Evolutionary conservation across 2,113 vertebrate species (phyloP).

Genomic region (Mirza zaza): DNA sequence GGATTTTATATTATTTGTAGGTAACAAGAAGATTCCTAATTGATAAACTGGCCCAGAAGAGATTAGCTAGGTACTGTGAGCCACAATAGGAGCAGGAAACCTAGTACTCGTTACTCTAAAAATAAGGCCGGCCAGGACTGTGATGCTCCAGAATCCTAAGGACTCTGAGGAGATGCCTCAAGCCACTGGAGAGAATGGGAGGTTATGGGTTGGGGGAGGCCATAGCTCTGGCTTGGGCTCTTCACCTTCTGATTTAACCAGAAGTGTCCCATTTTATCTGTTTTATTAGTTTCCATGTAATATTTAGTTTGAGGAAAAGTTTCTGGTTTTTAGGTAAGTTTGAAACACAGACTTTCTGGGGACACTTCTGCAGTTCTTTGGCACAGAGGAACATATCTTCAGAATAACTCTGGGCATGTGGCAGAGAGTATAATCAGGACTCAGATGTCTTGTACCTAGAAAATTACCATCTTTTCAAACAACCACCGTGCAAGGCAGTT

Average conservation of each 20-base stretch:
- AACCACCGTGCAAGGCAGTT: not conserved
- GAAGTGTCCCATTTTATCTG: not conserved
- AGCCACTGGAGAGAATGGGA: accelerated
- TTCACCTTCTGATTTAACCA: not conserved
- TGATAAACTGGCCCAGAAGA: not conserved
- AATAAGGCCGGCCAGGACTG: not conserved
- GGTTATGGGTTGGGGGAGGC: not conserved
- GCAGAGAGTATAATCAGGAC: not conserved
- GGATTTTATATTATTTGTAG: constrained; percentile 25
- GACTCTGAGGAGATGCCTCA: not conserved
- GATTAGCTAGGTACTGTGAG: not conserved
- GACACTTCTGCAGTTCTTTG: not conserved
- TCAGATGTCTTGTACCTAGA: not conserved
- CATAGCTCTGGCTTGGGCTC: not conserved
- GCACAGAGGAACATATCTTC: not conserved
- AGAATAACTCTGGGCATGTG: not conserved
- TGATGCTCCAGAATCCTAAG: not conserved
- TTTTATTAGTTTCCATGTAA: not conserved
- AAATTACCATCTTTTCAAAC: not conserved
- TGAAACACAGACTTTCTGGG: not conserved
- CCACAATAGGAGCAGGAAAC: not conserved
- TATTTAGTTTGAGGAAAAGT: not conserved
- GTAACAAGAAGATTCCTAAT: not conserved
- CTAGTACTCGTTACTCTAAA: not conserved
- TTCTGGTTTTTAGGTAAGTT: not conserved